Percentiles rank a stretch among this genome's conserved stretches.
Evolutionary conservation across 2,797 vertebrate species (phyloP).

Genomic region (Schizopygopsis pylzovi): DNA sequence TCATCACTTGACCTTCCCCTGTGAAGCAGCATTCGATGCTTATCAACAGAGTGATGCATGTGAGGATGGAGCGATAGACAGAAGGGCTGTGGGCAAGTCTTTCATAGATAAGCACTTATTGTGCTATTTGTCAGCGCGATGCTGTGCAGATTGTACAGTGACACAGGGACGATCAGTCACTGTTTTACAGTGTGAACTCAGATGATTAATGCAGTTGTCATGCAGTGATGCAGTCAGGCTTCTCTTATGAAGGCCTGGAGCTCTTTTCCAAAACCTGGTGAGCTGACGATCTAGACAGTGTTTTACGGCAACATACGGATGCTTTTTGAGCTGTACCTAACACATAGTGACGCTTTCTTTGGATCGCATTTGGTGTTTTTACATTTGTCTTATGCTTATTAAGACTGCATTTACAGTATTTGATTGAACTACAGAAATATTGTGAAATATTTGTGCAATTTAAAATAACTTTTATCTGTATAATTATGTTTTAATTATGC

Average conservation of each 20-base stretch:
- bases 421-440: background rate
- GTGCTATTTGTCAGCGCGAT: constrained; percentile 12
- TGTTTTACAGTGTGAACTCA: constrained; percentile 16
- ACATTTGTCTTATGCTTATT: background rate
- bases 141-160: constrained; percentile 15
- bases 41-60: background rate
- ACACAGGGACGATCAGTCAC: constrained; percentile 8
- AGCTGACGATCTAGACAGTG: background rate
- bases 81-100: background rate
- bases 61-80: constrained; percentile 7
- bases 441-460: no score
- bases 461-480: background rate
- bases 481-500: background rate
- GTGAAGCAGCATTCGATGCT: background rate
- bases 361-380: background rate
- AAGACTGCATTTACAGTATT: background rate
- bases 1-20: constrained; percentile 14
- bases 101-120: constrained; percentile 26
- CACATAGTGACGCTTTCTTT: background rate
- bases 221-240: constrained; percentile 2
- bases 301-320: background rate
- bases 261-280: background rate
- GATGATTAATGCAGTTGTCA: constrained; percentile 13
- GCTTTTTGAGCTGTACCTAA: background rate
- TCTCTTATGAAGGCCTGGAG: constrained; percentile 15